Conservation (phyloP, 2,888 invertebrate species). For the Hyposoter dolosus region DNA sequence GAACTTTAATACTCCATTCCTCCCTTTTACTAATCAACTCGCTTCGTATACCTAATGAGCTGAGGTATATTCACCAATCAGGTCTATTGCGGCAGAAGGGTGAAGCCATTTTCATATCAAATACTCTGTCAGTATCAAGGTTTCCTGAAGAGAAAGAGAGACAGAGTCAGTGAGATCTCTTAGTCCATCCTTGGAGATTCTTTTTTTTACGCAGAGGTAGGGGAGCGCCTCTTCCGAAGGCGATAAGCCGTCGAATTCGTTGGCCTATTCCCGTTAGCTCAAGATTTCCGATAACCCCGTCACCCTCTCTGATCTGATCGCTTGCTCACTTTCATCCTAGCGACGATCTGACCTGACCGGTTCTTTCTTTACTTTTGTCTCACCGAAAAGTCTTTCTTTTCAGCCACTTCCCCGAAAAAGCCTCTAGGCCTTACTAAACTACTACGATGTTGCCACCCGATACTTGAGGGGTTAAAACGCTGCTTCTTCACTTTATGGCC, state of each 20-base stretch:
- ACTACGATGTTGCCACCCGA: slow-evolving; percentile 51
- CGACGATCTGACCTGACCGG: slow-evolving; percentile 27
- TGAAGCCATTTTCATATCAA: slow-evolving; percentile 46
- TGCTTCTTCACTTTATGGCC: slow-evolving; percentile 80
- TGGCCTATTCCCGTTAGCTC: slow-evolving; percentile 58
- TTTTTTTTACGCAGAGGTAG: slow-evolving; percentile 3
- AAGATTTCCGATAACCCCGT: slow-evolving; percentile 68
- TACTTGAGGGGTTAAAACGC: slow-evolving; percentile 51
- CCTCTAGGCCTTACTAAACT: slow-evolving; percentile 53
- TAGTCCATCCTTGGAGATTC: slow-evolving; percentile 34
- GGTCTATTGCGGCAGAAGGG: slow-evolving; percentile 18
- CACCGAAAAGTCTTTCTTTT: slow-evolving; percentile 46
- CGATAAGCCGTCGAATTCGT: slow-evolving; percentile 65
- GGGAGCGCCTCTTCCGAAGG: slow-evolving; percentile 34
- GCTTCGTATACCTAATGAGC: slow-evolving; percentile 58
- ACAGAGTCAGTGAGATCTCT: not conserved
- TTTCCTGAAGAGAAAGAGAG: slow-evolving; percentile 25
- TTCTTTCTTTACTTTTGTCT: slow-evolving; percentile 34
- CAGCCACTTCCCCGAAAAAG: slow-evolving; percentile 53
- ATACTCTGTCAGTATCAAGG: slow-evolving; percentile 59
- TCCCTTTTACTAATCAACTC: slow-evolving; percentile 69
- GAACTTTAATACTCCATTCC: slow-evolving; percentile 71
- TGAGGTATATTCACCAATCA: slow-evolving; percentile 31
- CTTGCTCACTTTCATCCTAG: slow-evolving; percentile 40
- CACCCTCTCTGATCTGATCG: slow-evolving; percentile 67